Percentiles rank a stretch among this genome's conserved stretches.
Evolutionary conservation across 2,113 vertebrate species (phyloP).

Genomic region (Haplotaxodon microlepis): DNA sequence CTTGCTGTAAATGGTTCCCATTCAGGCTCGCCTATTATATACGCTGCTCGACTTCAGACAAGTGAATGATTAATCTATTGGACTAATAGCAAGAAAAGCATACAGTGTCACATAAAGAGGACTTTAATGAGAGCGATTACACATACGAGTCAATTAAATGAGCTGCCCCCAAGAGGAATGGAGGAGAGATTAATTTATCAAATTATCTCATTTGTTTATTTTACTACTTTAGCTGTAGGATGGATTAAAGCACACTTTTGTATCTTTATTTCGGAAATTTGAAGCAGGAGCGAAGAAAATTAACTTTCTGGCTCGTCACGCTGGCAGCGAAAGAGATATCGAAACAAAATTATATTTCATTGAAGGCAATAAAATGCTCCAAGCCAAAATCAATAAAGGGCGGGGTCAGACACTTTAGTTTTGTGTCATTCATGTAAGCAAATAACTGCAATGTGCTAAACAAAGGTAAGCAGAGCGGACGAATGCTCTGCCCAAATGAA

Average conservation of each 20-base stretch:
- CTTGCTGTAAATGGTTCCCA: slow-evolving; percentile 2
- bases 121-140: not conserved
- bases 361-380: not conserved
- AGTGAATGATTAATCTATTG: slow-evolving; percentile 61
- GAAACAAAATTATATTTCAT: not conserved
- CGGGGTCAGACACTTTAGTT: not conserved
- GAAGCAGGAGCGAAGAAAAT: not conserved
- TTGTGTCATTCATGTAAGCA: not conserved
- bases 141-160: not conserved
- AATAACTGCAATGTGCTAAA: not conserved
- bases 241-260: not conserved
- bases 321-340: rapidly evolving
- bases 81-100: not conserved
- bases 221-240: not conserved
- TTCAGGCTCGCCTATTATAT: not conserved
- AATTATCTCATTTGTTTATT: not conserved
- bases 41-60: not conserved
- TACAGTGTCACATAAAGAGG: not conserved
- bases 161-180: not conserved
- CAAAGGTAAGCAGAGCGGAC: not conserved
- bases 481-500: not conserved
- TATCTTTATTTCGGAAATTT: not conserved
- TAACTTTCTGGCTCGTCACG: not conserved
- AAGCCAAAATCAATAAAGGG: not conserved
- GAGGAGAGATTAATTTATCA: not conserved